Conservation (phyloP, 2,888 invertebrate species). For the Boloria selene region DNA sequence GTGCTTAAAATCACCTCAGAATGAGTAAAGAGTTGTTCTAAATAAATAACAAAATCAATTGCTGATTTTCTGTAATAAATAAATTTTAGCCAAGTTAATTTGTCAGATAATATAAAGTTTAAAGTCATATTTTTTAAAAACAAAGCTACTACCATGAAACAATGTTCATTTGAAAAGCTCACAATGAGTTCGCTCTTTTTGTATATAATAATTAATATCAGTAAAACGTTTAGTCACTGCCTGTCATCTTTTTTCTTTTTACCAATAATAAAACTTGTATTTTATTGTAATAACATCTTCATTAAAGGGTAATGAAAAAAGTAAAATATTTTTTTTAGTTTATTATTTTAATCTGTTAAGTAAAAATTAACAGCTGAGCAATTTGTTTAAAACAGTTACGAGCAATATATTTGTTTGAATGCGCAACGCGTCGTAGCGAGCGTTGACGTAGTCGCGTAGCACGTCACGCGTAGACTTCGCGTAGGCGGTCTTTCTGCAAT, state of each 20-base stretch:
- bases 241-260: not conserved
- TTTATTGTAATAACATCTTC: not conserved
- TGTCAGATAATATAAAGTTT: not conserved
- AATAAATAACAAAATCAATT: not conserved
- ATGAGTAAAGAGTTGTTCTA: too few relatives aligned
- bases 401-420: slow-evolving; percentile 42
- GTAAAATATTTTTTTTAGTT: too few relatives aligned
- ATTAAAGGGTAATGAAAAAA: too few relatives aligned
- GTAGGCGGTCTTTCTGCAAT: slow-evolving; percentile 40
- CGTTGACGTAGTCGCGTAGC: slow-evolving; percentile 50
- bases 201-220: slow-evolving; percentile 21
- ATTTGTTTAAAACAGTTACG: not conserved
- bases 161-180: slow-evolving; percentile 6
- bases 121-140: slow-evolving; percentile 10
- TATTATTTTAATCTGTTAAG: not conserved
- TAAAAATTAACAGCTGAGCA: slow-evolving; percentile 1
- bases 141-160: slow-evolving; percentile 12
- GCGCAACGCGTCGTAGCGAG: slow-evolving; percentile 52
- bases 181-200: slow-evolving; percentile 12
- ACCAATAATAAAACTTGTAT: not conserved
- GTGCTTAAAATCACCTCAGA: too few relatives aligned
- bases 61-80: not conserved
- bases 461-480: slow-evolving; percentile 41
- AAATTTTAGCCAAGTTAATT: not conserved
- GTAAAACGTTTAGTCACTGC: slow-evolving; percentile 15